Conservation (phyloP, 23 tunicate species). For the Trididemnum miniatum region DNA sequence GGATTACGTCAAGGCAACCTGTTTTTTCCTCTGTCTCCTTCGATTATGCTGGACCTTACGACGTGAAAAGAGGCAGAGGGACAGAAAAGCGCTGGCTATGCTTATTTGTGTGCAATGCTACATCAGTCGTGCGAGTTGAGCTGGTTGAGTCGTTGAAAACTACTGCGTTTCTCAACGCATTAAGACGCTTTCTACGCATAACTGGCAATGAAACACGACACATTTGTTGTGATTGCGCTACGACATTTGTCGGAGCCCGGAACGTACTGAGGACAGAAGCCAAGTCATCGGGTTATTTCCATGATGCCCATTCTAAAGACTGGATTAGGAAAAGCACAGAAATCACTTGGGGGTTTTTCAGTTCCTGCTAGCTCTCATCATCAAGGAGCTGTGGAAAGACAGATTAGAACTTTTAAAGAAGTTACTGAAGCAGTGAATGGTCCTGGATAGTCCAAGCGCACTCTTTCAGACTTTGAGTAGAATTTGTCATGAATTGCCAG, state of each 20-base stretch:
- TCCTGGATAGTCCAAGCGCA: not conserved
- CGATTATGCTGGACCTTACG: constrained; percentile 8
- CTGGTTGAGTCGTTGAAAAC: not conserved
- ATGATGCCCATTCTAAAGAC: not conserved
- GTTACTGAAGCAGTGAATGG: not conserved
- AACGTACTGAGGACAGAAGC: not conserved
- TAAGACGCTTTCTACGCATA: not conserved
- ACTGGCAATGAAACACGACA: not conserved
- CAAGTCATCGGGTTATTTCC: not conserved
- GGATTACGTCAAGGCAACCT: not conserved
- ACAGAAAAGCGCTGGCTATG: not conserved
- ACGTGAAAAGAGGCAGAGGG: not conserved
- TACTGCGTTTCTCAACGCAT: not conserved
- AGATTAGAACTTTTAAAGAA: not conserved
- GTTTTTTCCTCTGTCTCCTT: not conserved
- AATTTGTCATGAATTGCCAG: not conserved
- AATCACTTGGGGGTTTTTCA: not conserved
- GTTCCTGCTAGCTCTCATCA: constrained; percentile 2
- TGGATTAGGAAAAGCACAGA: not conserved
- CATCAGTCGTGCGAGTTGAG: not conserved
- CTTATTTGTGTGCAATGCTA: not conserved
- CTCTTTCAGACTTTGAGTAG: not conserved
- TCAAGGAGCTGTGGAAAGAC: constrained; percentile 5
- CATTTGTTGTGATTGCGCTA: not conserved
- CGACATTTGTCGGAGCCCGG: not conserved